Conservation (phyloP, 2,888 invertebrate species). For the Stegana nigrithorax region DNA sequence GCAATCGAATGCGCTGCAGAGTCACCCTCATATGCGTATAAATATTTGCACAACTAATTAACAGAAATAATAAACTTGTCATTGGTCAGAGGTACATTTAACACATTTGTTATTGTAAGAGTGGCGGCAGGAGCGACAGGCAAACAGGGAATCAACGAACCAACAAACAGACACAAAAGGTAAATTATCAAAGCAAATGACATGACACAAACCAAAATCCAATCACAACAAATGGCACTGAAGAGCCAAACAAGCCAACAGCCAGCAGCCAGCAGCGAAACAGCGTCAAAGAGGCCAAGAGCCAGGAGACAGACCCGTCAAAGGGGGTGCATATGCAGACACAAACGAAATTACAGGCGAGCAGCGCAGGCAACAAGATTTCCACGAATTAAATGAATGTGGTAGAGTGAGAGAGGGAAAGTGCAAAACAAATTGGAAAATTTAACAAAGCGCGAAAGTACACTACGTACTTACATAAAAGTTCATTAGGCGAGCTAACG, state of each 20-base stretch:
- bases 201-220: conserved; percentile 30
- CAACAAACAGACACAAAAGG: conserved; percentile 25
- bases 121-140: not conserved
- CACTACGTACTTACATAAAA: conserved; percentile 9
- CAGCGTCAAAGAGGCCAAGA: too few species aligned
- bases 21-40: too few species aligned
- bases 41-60: conserved; percentile 42
- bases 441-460: conserved; percentile 11
- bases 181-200: conserved; percentile 22
- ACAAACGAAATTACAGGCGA: not conserved
- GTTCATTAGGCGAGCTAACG: conserved; percentile 13
- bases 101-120: conserved; percentile 24
- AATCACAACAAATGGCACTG: conserved; percentile 40
- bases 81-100: conserved; percentile 28
- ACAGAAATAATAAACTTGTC: conserved; percentile 16
- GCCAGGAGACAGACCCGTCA: conserved; percentile 5
- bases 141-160: not conserved
- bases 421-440: conserved; percentile 14
- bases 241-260: too few species aligned
- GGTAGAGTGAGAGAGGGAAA: too few species aligned
- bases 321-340: conserved; percentile 4
- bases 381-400: not conserved
- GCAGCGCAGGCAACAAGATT: not conserved
- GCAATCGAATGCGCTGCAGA: too few species aligned
- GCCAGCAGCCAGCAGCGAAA: not conserved